Base-by-base conservation (phyloP, 2,888 invertebrate species). In the Cerceris ruficornis region DNA sequence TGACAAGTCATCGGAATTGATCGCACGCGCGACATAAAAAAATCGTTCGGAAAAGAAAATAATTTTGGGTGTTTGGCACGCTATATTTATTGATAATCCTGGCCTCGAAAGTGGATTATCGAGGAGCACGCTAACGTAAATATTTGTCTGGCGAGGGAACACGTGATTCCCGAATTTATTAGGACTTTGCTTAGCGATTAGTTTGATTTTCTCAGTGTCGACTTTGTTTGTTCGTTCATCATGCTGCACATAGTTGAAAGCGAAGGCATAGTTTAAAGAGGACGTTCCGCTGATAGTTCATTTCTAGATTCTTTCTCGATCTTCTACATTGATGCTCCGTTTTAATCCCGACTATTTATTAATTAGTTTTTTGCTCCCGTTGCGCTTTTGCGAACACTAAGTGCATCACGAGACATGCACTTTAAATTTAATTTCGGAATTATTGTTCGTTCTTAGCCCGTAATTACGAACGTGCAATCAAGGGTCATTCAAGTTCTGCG, bases 351-450 rank as follows among this genome's bases (percentile, higher is more conserved):
- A 83, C 79, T 77, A 77, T 82, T 84, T 28, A 28, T 28, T 28
- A 28, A 75, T 81, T 82, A 85, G 75, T 80, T 73, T 78, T 78
- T 80, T 79, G 85, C 86, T 86, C 85, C 77, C 75, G 84, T 79
- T 86, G 84, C 85, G 85, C 85, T 86, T 85, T 84, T 86, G 85
- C 85, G 86, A 82, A 84, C 75, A 86, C 84, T 84, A 86, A 86
- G 85, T 85, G 85, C 85, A 86, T 86, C 85, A 82, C 83, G 84
- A 86, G 85, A 86, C 85, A 81, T 86, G 85, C 85, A 86, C 85
- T 70, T 66, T 81, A 67, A 80, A 65, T 79, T 83, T 84, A 65
- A 69, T 84, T 83, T 84, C 81, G 68, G 72, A 81, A 82, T 84
- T 84, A 84, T 84, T 84, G 85, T 84, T 84, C 82, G 85, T 84